Evolutionary conservation across 1,140 invertebrate species (phyloP).

Genomic region (Cydia strobilella): DNA sequence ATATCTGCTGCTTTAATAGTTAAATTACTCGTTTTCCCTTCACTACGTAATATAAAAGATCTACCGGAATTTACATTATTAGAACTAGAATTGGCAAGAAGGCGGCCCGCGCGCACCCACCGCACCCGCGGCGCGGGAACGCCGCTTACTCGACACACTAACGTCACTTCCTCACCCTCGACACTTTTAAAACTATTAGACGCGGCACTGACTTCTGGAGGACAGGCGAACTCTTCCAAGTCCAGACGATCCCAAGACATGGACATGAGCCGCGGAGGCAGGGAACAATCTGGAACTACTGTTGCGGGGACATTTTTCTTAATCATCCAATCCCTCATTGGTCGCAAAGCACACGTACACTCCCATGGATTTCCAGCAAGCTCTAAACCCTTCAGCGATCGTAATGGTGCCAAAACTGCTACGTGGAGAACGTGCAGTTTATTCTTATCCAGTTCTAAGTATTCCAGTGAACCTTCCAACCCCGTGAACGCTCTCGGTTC

Average conservation of each 20-base stretch:
- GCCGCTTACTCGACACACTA: slow-evolving; percentile 86
- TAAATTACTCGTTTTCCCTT: slow-evolving; percentile 83
- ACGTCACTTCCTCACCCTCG: slow-evolving; percentile 87
- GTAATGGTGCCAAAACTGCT: slow-evolving; percentile 83
- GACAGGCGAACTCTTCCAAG: slow-evolving; percentile 90
- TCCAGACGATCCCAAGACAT: slow-evolving; percentile 87
- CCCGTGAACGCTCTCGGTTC: slow-evolving; percentile 86
- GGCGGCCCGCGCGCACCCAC: slow-evolving; percentile 82
- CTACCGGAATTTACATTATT: slow-evolving; percentile 73
- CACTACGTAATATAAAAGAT: slow-evolving; percentile 71
- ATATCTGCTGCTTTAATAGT: slow-evolving; percentile 85
- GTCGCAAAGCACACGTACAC: slow-evolving; percentile 88
- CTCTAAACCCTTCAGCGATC: slow-evolving; percentile 87
- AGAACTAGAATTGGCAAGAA: slow-evolving; percentile 75
- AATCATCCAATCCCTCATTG: slow-evolving; percentile 88
- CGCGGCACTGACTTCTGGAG: slow-evolving; percentile 82
- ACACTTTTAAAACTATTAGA: slow-evolving; percentile 81
- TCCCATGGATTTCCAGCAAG: slow-evolving; percentile 90
- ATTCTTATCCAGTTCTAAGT: slow-evolving; percentile 89
- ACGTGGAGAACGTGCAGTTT: slow-evolving; percentile 83
- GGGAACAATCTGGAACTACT: slow-evolving; percentile 82
- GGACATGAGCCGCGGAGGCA: slow-evolving; percentile 82
- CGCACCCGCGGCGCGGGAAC: slow-evolving; percentile 83
- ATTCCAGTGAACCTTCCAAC: slow-evolving; percentile 85
- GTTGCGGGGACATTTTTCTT: slow-evolving; percentile 87